phyloP scores from a whole-genome alignment of 2,888 invertebrate species.

The Archips crataeganus region DNA sequence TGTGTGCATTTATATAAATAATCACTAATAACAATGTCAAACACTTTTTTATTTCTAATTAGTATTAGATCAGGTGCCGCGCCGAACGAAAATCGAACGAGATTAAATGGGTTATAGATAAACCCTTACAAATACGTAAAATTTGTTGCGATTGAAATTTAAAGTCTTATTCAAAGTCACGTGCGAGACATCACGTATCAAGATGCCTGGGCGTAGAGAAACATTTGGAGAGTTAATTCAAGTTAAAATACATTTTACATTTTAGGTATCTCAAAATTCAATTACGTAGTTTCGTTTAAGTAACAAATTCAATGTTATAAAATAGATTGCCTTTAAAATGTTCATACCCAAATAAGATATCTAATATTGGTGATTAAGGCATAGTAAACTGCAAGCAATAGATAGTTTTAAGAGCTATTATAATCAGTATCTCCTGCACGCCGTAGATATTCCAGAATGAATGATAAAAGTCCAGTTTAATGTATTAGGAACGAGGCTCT shows the following conservation, averaged over 20 bases:
- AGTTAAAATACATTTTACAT: conserved; percentile 5
- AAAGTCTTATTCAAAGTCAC: conserved; percentile 6
- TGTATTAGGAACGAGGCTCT: conserved; percentile 56
- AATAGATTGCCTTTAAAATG: not conserved
- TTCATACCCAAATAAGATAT: not conserved
- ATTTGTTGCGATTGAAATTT: conserved; percentile 13
- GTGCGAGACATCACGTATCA: conserved; percentile 3
- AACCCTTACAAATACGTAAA: conserved; percentile 23
- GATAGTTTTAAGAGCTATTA: conserved; percentile 7
- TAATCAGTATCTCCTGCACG: conserved; percentile 1
- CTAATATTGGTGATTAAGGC: not conserved
- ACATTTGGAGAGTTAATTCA: not conserved
- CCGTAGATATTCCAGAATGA: conserved; percentile 47
- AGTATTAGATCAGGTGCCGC: not conserved
- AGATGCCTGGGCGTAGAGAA: not conserved
- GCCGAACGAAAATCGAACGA: not conserved
- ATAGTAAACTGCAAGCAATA: not conserved
- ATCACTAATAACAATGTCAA: no score
- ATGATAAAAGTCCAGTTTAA: conserved; percentile 62
- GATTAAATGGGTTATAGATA: conserved; percentile 11
- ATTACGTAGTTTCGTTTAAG: not conserved
- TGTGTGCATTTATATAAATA: no score
- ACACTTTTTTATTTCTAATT: not conserved
- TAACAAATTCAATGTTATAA: not conserved
- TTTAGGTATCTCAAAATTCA: not conserved